phyloP scores from a whole-genome alignment of 2,888 invertebrate genomes.

The Serripes groenlandicus region DNA sequence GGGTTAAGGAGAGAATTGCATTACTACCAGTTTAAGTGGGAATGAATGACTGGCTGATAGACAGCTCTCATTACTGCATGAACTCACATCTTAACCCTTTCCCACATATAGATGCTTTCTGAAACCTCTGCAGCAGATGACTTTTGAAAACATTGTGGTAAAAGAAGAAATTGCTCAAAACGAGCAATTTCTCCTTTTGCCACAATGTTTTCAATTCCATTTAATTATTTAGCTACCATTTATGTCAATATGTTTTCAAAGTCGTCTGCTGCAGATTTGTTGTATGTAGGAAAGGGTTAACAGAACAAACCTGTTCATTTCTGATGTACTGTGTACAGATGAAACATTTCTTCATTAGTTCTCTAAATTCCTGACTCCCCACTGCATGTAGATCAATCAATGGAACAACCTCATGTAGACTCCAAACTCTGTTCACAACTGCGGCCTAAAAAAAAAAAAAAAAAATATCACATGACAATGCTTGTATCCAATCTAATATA shows the following conservation, averaged over 20 bases:
- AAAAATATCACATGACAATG: too few species aligned
- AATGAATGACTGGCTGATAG: too few species aligned
- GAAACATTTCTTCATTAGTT: constrained; percentile 70
- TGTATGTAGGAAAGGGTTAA: not conserved
- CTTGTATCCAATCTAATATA: too few species aligned
- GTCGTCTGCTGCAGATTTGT: not conserved
- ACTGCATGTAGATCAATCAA: constrained; percentile 70
- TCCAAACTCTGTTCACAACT: constrained; percentile 76
- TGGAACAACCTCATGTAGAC: constrained; percentile 69
- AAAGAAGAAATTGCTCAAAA: not conserved
- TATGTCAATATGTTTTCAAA: not conserved
- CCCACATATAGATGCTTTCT: not conserved
- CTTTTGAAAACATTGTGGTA: not conserved
- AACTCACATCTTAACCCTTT: not conserved
- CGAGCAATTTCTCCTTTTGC: not conserved
- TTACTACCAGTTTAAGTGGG: too few species aligned
- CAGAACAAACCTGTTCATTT: constrained; percentile 70
- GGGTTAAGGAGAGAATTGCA: too few species aligned
- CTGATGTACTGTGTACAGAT: constrained; percentile 70
- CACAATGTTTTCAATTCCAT: not conserved
- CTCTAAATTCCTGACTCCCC: constrained; percentile 62
- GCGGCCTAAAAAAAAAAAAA: constrained; percentile 57
- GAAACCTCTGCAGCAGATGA: not conserved
- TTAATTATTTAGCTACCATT: not conserved
- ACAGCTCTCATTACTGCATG: not conserved